Conservation (phyloP, 2,113 vertebrate species). For the Mola mola region DNA sequence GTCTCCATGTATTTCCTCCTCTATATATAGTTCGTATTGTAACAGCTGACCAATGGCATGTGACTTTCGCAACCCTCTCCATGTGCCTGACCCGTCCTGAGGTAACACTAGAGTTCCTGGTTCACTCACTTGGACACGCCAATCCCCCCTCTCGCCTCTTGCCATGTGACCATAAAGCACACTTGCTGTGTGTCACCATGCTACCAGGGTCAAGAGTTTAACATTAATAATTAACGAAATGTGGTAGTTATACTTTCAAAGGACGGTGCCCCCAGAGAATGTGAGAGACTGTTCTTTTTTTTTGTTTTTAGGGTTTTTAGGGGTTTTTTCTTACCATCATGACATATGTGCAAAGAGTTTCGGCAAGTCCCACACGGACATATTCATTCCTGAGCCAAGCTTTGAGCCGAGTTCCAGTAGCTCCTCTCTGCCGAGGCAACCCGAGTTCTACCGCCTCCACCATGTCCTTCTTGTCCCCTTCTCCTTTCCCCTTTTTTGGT, state of each 20-base stretch:
- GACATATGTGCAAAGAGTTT: conserved; percentile 83
- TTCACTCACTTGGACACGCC: conserved; percentile 45
- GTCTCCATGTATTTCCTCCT: not conserved
- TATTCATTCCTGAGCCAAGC: conserved; percentile 70
- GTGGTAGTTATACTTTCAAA: not conserved
- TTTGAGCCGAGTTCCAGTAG: conserved; percentile 18
- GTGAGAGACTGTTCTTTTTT: not conserved
- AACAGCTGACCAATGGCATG: conserved; percentile 50
- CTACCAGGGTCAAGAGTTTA: conserved; percentile 34
- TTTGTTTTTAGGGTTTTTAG: not conserved
- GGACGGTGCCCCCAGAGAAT: not conserved
- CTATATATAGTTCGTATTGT: conserved; percentile 36
- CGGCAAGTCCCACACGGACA: conserved; percentile 82
- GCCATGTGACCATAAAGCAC: conserved; percentile 45
- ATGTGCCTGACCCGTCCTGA: conserved; percentile 41
- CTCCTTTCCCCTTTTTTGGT: not conserved
- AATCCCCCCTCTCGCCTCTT: conserved; percentile 19
- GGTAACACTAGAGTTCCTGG: conserved; percentile 40
- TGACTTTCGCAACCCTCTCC: conserved; percentile 39
- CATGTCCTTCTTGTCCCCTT: conserved; percentile 46
- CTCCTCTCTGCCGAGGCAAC: conserved; percentile 16
- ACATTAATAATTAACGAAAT: conserved; percentile 44
- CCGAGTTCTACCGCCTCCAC: conserved; percentile 37
- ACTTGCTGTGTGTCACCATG: conserved; percentile 9
- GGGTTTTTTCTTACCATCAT: conserved; percentile 85